phyloP scores from a whole-genome alignment of 2,888 invertebrate genomes.

The Meganola albula region DNA sequence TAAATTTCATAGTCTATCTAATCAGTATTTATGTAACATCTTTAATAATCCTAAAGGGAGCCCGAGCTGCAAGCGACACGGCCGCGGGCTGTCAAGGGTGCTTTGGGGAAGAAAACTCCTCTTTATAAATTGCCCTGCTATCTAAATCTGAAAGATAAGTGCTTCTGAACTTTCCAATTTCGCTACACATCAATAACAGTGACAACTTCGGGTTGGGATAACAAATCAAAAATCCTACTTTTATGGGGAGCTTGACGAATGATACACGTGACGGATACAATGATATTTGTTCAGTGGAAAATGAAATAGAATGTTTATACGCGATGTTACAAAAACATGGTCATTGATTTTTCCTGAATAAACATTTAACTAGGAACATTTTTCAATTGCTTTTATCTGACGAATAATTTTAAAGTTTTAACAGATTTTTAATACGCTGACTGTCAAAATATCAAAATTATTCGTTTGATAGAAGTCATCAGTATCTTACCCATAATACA shows the following conservation, averaged over 20 bases:
- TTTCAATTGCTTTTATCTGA: no score
- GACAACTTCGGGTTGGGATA: conserved; percentile 57
- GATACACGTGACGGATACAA: conserved; percentile 27
- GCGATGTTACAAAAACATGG: no score
- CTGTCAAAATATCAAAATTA: no score
- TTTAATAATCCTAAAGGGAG: conserved; percentile 28
- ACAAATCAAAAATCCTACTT: conserved; percentile 69
- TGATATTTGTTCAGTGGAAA: conserved; percentile 24
- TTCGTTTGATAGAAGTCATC: no score
- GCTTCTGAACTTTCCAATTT: conserved; percentile 76
- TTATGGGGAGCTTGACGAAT: conserved; percentile 46
- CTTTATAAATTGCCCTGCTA: conserved; percentile 75
- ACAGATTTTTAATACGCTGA: no score
- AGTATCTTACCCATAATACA: no score
- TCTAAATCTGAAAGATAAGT: conserved; percentile 75
- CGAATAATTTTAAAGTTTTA: no score
- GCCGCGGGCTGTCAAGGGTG: conserved; percentile 49
- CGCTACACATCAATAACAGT: conserved; percentile 76
- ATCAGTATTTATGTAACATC: conserved; percentile 33
- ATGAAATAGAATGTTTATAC: conserved; percentile 14
- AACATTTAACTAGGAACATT: no score
- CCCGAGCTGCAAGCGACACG: conserved; percentile 31
- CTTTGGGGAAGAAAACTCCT: conserved; percentile 60
- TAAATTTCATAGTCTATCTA: no score
- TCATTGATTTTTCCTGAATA: no score